phyloP scores from a whole-genome alignment of 64 coral and sea anemone genomes.

The Actinia tenebrosa region DNA sequence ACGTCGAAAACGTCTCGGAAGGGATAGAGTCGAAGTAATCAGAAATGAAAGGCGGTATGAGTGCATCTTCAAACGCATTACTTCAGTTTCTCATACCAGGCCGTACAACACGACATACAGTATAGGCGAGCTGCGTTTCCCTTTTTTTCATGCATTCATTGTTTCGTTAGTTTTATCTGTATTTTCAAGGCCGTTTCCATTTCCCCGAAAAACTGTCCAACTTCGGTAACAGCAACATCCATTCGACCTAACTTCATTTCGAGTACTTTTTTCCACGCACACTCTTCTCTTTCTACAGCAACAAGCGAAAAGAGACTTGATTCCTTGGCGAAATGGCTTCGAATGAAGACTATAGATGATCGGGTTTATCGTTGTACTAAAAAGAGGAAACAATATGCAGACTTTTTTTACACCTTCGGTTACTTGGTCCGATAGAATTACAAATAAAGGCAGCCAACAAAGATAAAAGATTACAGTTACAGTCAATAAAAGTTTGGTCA shows the following conservation, averaged over 20 bases:
- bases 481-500: slow-evolving; percentile 45
- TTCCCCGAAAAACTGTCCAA: no score
- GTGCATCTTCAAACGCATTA: no score
- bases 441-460: slow-evolving; percentile 36
- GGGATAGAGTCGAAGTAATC: no score
- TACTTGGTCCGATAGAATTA: neutral
- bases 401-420: neutral
- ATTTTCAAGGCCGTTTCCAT: neutral
- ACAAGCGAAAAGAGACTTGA: neutral
- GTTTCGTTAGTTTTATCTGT: neutral
- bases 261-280: neutral
- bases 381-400: neutral
- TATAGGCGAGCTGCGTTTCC: neutral
- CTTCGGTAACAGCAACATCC: neutral
- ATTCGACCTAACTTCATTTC: neutral
- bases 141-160: neutral
- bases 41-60: no score
- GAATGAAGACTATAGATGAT: slow-evolving; percentile 10
- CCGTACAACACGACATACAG: no score
- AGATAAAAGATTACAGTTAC: slow-evolving; percentile 18
- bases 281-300: neutral
- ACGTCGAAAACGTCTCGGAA: no score
- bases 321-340: neutral
- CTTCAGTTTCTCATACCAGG: no score
- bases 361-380: neutral